Evolutionary conservation across 1,140 invertebrate genomes (phyloP).

Genomic region (Drosophila gunungcola): DNA sequence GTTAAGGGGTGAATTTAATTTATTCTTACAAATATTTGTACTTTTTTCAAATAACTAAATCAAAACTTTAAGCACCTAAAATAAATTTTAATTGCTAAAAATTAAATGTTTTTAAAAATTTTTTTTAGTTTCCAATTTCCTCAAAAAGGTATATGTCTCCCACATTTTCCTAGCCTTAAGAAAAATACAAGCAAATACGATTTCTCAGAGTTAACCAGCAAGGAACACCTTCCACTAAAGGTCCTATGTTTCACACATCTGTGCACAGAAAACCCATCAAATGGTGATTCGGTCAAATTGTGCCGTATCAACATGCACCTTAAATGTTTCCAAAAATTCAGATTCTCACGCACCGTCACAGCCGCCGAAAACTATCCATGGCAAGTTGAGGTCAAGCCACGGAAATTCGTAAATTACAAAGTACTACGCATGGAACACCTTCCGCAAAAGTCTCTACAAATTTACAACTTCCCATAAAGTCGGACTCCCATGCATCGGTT

Average conservation of each 20-base stretch:
- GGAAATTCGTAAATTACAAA: not conserved
- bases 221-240: not conserved
- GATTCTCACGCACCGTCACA: not conserved
- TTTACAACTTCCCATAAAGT: not conserved
- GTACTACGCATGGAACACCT: not conserved
- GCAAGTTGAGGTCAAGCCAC: conserved; percentile 26
- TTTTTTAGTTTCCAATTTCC: no score
- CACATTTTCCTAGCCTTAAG: no score
- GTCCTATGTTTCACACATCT: not conserved
- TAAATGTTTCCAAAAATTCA: conserved; percentile 5
- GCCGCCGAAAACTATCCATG: not conserved
- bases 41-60: not conserved
- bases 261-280: not conserved
- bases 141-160: no score
- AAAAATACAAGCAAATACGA: no score
- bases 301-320: not conserved
- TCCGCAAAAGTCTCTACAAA: not conserved
- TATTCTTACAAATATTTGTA: no score
- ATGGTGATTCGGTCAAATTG: not conserved
- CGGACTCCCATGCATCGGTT: not conserved
- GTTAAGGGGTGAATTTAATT: not conserved
- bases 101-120: no score
- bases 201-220: not conserved
- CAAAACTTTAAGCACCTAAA: not conserved
- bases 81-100: no score